These are phyloP conservation scores for Drosophila barbarae DNA, from an alignment of 2,888 invertebrate species.

Conservation along the genomic window DNA sequence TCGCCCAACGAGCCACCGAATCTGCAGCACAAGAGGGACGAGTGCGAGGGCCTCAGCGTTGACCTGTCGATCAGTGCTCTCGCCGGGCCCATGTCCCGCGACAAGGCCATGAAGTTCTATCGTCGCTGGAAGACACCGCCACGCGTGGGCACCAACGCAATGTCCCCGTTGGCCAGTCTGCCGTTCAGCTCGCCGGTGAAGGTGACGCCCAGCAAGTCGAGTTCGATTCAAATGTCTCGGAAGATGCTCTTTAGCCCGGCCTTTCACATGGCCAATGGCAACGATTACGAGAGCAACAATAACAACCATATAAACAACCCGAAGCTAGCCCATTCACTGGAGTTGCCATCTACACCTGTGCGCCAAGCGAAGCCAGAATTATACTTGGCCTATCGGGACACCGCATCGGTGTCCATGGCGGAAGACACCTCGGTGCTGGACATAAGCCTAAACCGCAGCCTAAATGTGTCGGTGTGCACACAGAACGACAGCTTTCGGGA, in stretches of 20 bases:
- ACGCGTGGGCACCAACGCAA: constrained; percentile 76
- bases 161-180: constrained; percentile 45
- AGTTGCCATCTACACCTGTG: constrained; percentile 1
- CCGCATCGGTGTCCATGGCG: constrained; percentile 8
- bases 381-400: constrained; percentile 1
- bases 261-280: not conserved
- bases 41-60: constrained; percentile 85
- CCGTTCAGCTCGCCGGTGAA: constrained; percentile 66
- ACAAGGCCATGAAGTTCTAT: constrained; percentile 85
- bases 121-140: constrained; percentile 92
- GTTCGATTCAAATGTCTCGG: constrained; percentile 17
- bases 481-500: constrained; percentile 74
- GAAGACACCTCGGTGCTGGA: constrained; percentile 37
- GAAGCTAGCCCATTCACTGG: not conserved
- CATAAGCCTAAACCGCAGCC: constrained; percentile 10
- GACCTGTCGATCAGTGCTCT: constrained; percentile 89
- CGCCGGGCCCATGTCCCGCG: constrained; percentile 94
- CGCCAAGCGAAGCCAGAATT: constrained; percentile 1
- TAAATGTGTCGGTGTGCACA: constrained; percentile 9
- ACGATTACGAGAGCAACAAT: not conserved
- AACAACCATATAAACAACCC: not conserved
- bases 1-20: constrained; percentile 86
- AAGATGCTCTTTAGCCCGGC: constrained; percentile 64
- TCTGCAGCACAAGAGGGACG: constrained; percentile 76
- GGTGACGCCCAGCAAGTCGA: constrained; percentile 47